Conservation (phyloP, 2,888 invertebrate genomes). For the Polyommatus iphigenia region DNA sequence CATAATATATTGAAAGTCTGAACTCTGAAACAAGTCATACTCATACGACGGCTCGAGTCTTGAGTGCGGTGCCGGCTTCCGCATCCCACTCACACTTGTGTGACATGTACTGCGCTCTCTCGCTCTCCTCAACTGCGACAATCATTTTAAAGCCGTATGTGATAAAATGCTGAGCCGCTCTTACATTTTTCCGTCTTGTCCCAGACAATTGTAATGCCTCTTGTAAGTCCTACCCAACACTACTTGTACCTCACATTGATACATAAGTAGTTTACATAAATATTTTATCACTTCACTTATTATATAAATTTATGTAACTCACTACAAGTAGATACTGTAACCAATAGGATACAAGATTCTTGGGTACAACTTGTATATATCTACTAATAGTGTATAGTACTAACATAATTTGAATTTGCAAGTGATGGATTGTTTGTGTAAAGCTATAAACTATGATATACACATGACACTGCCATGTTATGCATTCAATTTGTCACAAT, state of each 20-base stretch:
- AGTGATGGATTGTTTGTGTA: neutral
- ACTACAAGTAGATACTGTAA: neutral
- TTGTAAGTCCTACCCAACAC: too few species aligned
- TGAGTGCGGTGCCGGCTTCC: too few species aligned
- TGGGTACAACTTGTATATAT: neutral
- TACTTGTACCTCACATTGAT: neutral
- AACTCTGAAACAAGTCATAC: too few species aligned
- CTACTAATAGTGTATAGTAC: neutral
- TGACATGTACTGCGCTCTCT: too few species aligned
- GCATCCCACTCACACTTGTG: too few species aligned
- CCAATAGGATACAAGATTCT: neutral
- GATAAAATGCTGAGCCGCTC: too few species aligned
- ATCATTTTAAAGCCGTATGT: too few species aligned
- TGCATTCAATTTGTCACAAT: neutral
- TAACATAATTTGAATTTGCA: neutral
- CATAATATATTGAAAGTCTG: too few species aligned
- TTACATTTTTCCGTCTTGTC: too few species aligned
- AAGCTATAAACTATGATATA: neutral
- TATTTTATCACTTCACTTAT: neutral
- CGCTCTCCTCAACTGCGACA: too few species aligned
- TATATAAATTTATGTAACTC: conserved; percentile 7
- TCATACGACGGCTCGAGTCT: too few species aligned
- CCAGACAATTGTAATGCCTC: too few species aligned
- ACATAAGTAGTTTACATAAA: conserved; percentile 23
- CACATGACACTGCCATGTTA: neutral